Evolutionary conservation across 2,888 invertebrate species (phyloP).

Genomic region (Thymelicus lineola): DNA sequence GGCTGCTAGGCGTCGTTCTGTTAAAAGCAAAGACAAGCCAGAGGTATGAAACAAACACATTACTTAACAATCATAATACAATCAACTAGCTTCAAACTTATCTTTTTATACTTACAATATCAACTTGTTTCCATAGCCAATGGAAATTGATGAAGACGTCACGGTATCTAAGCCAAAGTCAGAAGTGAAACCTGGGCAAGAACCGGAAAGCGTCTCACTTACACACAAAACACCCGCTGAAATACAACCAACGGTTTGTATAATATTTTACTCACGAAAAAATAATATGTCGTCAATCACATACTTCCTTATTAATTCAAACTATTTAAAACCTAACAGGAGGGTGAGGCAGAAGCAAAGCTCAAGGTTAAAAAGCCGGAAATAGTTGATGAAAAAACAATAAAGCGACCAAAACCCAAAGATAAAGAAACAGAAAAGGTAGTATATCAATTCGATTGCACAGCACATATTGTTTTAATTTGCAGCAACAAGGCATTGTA

Average conservation of each 20-base stretch:
- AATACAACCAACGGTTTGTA: constrained; percentile 78
- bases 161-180: constrained; percentile 72
- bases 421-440: constrained; percentile 64
- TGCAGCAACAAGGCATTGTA: constrained; percentile 17
- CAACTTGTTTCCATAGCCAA: constrained; percentile 45
- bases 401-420: constrained; percentile 74
- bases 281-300: background rate
- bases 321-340: constrained; percentile 51
- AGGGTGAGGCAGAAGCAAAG: constrained; percentile 76
- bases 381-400: constrained; percentile 75
- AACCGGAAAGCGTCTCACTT: constrained; percentile 77
- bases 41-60: constrained; percentile 59
- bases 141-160: constrained; percentile 80
- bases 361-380: constrained; percentile 79
- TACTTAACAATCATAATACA: constrained; percentile 3
- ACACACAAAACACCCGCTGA: constrained; percentile 81
- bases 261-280: constrained; percentile 9
- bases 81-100: background rate
- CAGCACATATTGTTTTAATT: constrained; percentile 15
- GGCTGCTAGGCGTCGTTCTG: constrained; percentile 71
- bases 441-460: constrained; percentile 42
- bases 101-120: background rate
- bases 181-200: constrained; percentile 69
- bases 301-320: constrained; percentile 10
- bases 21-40: constrained; percentile 76